Evolutionary conservation across 1,140 invertebrate genomes (phyloP).

Genomic region (Drosophila malerkotliana): DNA sequence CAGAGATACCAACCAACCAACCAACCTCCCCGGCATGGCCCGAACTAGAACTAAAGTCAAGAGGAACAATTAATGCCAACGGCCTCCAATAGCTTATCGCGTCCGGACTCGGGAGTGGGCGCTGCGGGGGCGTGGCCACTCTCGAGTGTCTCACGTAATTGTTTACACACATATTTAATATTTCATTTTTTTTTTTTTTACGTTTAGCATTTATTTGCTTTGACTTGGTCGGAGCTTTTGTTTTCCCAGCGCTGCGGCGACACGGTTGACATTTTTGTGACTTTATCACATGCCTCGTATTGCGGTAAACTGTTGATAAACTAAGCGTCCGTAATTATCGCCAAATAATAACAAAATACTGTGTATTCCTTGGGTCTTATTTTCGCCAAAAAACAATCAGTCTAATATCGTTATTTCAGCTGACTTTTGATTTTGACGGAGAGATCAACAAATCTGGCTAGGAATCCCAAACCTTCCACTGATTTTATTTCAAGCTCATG

Average conservation of each 20-base stretch:
- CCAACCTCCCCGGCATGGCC: conserved; percentile 30
- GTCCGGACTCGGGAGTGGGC: neutral
- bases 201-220: conserved; percentile 68
- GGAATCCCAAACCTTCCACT: neutral
- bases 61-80: conserved; percentile 47
- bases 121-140: conserved; percentile 21
- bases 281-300: conserved; percentile 80
- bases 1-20: conserved; percentile 18
- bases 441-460: neutral
- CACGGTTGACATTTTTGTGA: conserved; percentile 75
- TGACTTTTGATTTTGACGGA: conserved; percentile 13
- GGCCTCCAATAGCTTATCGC: conserved; percentile 55
- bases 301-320: conserved; percentile 66
- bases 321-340: conserved; percentile 30
- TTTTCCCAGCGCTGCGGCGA: conserved; percentile 73
- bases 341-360: conserved; percentile 44
- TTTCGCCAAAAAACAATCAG: conserved; percentile 25
- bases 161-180: conserved; percentile 74
- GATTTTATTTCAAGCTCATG: neutral
- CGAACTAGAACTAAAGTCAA: conserved; percentile 39
- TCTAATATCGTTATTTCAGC: conserved; percentile 2
- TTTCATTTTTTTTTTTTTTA: conserved; percentile 35
- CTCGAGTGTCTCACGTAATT: conserved; percentile 75
- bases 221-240: conserved; percentile 63
- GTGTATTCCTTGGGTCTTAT: conserved; percentile 1